phyloP scores from a whole-genome alignment of 2,113 vertebrate genomes.

The Phainopepla nitens region DNA sequence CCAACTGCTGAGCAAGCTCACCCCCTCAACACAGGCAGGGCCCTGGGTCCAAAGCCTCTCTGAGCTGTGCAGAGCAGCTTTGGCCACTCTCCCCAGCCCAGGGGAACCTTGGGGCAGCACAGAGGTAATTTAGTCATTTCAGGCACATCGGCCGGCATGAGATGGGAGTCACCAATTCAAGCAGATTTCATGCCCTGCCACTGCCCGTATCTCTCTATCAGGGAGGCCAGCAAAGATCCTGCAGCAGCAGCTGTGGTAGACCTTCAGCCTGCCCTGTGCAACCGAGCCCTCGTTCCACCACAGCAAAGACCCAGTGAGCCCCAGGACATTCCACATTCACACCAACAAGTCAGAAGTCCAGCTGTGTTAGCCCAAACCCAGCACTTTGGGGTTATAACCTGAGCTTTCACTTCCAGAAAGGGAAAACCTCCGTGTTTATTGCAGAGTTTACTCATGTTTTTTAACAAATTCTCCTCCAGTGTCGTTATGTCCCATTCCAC shows the following conservation, averaged over 20 bases:
- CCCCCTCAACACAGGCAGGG: neutral
- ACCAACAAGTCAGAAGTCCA: neutral
- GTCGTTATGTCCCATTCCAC: neutral
- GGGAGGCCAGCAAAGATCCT: neutral
- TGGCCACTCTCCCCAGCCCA: neutral
- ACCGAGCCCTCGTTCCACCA: neutral
- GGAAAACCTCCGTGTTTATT: neutral
- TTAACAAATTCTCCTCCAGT: neutral
- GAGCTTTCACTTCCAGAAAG: neutral
- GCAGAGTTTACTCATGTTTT: neutral
- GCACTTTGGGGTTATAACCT: neutral
- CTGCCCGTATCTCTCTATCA: constrained; percentile 59
- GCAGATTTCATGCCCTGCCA: constrained; percentile 73
- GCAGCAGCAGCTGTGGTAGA: neutral
- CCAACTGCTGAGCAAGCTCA: neutral
- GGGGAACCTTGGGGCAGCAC: neutral
- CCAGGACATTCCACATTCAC: accelerated
- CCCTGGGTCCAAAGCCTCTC: neutral
- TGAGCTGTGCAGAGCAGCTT: neutral
- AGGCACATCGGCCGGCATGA: neutral
- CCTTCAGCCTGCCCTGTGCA: neutral
- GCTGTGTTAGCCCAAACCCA: accelerated
- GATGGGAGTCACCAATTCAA: constrained; percentile 52
- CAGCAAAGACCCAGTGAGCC: accelerated
- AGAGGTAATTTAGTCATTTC: constrained; percentile 36